phyloP scores from a whole-genome alignment of 1,140 invertebrate genomes.

The Schlechtendalia chinensis region DNA sequence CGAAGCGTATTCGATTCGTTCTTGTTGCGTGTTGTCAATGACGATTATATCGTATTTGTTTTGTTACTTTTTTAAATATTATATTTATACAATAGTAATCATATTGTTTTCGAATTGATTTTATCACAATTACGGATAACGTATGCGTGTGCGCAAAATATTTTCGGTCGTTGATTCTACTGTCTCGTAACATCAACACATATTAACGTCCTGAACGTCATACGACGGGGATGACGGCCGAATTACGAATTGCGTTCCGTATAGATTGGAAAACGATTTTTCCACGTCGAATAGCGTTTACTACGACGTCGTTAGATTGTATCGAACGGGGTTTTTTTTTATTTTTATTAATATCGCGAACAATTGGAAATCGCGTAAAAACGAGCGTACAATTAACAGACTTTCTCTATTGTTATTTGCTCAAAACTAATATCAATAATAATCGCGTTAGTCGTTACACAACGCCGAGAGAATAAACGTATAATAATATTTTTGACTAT shows the following conservation, averaged over 20 bases:
- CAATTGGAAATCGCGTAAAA: neutral
- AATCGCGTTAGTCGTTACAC: slow-evolving; percentile 2
- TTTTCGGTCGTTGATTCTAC: neutral
- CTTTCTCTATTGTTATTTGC: slow-evolving; percentile 25
- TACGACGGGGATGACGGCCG: too few relatives aligned
- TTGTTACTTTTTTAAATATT: too few relatives aligned
- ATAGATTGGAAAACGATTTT: neutral
- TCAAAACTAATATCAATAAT: slow-evolving; percentile 33
- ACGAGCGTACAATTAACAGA: neutral
- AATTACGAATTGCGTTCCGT: neutral
- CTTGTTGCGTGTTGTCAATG: too few relatives aligned
- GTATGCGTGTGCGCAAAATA: neutral
- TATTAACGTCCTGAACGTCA: too few relatives aligned
- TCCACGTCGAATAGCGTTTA: neutral
- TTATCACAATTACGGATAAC: slow-evolving; percentile 7
- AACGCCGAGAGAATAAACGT: slow-evolving; percentile 9
- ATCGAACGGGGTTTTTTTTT: too few relatives aligned
- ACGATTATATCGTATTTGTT: too few relatives aligned
- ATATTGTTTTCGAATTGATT: neutral
- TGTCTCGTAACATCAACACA: too few relatives aligned
- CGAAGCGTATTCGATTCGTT: too few relatives aligned
- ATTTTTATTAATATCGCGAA: too few relatives aligned
- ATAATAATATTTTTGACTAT: too few relatives aligned
- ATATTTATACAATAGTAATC: neutral
- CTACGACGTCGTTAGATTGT: neutral